These are phyloP conservation scores for Mesoclemmys tuberculata DNA, from an alignment of 2,113 vertebrate genomes.

Conservation along the genomic window DNA sequence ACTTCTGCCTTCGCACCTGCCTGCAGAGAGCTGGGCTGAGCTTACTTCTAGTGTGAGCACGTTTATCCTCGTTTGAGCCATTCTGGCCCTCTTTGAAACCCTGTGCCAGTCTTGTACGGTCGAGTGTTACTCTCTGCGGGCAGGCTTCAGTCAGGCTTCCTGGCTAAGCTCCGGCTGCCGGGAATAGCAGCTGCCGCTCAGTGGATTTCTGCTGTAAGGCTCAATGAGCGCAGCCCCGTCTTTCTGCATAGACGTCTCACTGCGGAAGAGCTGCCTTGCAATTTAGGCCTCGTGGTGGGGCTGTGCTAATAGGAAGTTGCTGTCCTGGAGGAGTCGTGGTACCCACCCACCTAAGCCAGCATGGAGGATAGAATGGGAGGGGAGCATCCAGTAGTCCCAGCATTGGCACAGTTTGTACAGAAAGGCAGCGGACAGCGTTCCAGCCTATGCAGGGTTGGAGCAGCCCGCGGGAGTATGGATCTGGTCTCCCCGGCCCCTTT, in stretches of 20 bases:
- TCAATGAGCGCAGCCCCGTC: background rate
- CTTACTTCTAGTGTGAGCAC: conserved; percentile 64
- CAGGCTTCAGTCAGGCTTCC: conserved; percentile 59
- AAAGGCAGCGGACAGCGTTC: background rate
- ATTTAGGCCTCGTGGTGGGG: conserved; percentile 35
- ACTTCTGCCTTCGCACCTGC: conserved; percentile 63
- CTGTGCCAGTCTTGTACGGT: conserved; percentile 40
- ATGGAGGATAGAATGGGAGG: conserved; percentile 29
- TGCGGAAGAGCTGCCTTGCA: conserved; percentile 41
- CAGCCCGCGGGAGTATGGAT: background rate
- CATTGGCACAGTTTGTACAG: background rate
- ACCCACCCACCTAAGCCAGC: conserved; percentile 47
- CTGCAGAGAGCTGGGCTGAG: conserved; percentile 47
- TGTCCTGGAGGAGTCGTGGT: background rate
- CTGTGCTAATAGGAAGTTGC: background rate
- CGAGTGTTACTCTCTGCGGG: conserved; percentile 29
- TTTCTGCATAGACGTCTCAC: conserved; percentile 56
- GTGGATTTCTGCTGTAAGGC: conserved; percentile 14
- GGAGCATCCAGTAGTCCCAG: conserved; percentile 9
- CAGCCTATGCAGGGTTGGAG: conserved; percentile 43
- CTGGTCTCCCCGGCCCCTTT: conserved; percentile 26
- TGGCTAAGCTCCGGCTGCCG: conserved; percentile 36
- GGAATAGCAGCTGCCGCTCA: conserved; percentile 59
- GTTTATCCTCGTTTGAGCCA: conserved; percentile 44
- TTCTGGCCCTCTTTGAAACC: conserved; percentile 51